A percentile compares a stretch with the other conserved stretches of the same genome.
These are phyloP conservation scores for Leptobrachium leishanense DNA, from an alignment of 2,113 vertebrate genomes.

Conservation along the genomic window DNA sequence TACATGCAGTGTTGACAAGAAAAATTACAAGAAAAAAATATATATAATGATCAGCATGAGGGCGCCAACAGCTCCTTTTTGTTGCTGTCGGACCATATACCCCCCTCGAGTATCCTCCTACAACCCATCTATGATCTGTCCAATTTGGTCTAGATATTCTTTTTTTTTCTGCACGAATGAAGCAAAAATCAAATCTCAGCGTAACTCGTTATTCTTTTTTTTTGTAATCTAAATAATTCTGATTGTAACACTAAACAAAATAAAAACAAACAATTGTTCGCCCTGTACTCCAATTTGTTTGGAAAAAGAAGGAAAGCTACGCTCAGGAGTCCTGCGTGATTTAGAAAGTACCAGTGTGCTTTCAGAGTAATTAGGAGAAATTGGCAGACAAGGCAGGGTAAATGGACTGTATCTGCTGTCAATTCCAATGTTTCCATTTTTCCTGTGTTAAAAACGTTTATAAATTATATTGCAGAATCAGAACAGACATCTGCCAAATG, in stretches of 20 bases:
- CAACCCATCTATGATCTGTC: too few species aligned
- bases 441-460: constrained; percentile 21
- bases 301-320: constrained; percentile 24
- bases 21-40: too few species aligned
- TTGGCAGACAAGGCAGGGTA: constrained; percentile 40
- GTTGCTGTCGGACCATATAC: too few species aligned
- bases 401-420: constrained; percentile 45
- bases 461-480: constrained; percentile 24
- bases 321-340: constrained; percentile 28
- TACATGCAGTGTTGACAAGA: too few species aligned
- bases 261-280: constrained; percentile 5
- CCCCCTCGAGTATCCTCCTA: too few species aligned
- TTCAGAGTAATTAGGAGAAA: constrained; percentile 42
- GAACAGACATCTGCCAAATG: constrained; percentile 36
- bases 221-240: neutral
- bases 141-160: too few species aligned
- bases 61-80: too few species aligned
- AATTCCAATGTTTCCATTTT: constrained; percentile 48
- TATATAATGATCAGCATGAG: too few species aligned
- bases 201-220: too few species aligned
- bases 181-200: too few species aligned
- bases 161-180: too few species aligned
- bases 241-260: neutral
- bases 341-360: constrained; percentile 31
- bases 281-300: constrained; percentile 18